A percentile compares a stretch with the other conserved stretches of the same genome.
phyloP scores from a whole-genome alignment of 2,888 invertebrate species.

The Onchidella celtica region DNA sequence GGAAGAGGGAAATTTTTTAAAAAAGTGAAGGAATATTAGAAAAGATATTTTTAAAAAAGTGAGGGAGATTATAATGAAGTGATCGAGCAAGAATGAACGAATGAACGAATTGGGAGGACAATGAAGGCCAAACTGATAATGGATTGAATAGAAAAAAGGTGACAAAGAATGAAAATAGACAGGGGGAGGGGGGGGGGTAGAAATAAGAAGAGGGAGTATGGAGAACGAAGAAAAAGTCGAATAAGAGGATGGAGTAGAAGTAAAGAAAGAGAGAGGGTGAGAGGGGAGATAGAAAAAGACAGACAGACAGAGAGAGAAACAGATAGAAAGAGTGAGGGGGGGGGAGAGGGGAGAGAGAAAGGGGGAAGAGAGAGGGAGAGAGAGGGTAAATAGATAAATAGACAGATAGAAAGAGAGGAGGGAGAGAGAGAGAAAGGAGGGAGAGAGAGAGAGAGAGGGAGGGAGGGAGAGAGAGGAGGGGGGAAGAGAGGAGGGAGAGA shows the following conservation, averaged over 20 bases:
- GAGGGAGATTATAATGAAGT: not conserved
- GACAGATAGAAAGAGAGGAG: not conserved
- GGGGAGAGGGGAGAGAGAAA: not conserved
- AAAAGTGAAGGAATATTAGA: not conserved
- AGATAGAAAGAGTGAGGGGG: not conserved
- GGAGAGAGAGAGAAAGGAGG: not conserved
- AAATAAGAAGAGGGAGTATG: not conserved
- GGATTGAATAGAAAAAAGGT: not conserved
- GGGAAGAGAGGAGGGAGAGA: not conserved
- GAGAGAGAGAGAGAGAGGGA: not conserved
- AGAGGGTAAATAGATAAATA: not conserved
- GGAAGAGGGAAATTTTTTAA: too few relatives aligned
- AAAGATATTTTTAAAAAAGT: not conserved
- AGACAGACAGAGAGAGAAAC: not conserved
- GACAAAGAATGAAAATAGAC: not conserved
- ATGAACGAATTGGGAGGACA: not conserved
- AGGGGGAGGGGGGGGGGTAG: not conserved
- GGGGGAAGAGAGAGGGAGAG: not conserved
- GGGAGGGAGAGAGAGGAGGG: not conserved
- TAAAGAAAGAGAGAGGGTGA: not conserved
- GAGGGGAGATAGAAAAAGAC: not conserved
- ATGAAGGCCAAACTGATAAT: not conserved
- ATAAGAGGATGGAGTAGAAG: not conserved
- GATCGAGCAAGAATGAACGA: not conserved
- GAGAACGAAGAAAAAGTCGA: not conserved